phyloP scores from a whole-genome alignment of 2,797 vertebrate species.

The Hephaestus fuliginosus region DNA sequence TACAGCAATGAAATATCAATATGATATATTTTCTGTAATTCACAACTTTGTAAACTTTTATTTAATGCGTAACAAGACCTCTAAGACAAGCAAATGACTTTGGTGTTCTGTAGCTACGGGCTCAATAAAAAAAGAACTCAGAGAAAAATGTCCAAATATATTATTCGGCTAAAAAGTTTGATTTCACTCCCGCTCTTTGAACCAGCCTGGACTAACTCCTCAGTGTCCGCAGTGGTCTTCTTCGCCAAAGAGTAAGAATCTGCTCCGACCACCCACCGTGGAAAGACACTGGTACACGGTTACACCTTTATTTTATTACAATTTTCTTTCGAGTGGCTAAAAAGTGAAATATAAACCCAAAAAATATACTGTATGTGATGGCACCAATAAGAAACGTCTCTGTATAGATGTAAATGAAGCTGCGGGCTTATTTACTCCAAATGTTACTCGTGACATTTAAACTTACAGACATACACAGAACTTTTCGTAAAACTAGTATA shows the following conservation, averaged over 20 bases:
- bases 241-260: conserved; percentile 58
- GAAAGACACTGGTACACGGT: conserved; percentile 63
- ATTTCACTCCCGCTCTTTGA: conserved; percentile 44
- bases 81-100: conserved; percentile 85
- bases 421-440: conserved; percentile 47
- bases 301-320: conserved; percentile 59
- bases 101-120: conserved; percentile 84
- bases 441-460: conserved; percentile 52
- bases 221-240: conserved; percentile 78
- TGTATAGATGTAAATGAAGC: conserved; percentile 64
- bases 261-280: conserved; percentile 61
- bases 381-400: conserved; percentile 71
- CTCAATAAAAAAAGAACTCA: conserved; percentile 47
- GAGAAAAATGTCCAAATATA: conserved; percentile 61
- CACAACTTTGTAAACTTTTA: conserved; percentile 84
- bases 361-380: conserved; percentile 76
- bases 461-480: conserved; percentile 57
- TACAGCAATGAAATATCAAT: conserved; percentile 89
- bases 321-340: conserved; percentile 59
- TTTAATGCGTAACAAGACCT: conserved; percentile 77
- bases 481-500: conserved; percentile 61
- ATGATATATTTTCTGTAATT: conserved; percentile 88
- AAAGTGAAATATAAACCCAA: conserved; percentile 72
- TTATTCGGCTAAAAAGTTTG: conserved; percentile 54
- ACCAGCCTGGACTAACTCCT: conserved; percentile 45